Conservation (phyloP, 2,888 invertebrate species). For the Phaonia tiefii region DNA sequence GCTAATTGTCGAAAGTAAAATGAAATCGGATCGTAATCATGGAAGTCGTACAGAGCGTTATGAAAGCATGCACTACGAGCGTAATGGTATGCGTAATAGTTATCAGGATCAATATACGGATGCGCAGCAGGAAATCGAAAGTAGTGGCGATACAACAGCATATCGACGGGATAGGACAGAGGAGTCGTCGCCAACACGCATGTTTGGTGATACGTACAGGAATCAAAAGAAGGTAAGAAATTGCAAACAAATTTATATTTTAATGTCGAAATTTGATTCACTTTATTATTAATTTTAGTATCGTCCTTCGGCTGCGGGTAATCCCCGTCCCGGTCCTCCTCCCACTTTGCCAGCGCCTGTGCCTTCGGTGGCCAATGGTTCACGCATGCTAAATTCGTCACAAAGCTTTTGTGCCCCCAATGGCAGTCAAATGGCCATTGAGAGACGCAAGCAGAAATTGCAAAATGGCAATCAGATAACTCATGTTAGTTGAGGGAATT, state of each 20-base stretch:
- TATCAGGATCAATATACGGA: slow-evolving; percentile 75
- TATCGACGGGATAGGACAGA: slow-evolving; percentile 76
- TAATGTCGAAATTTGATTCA: slow-evolving; percentile 10
- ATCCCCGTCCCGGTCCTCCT: slow-evolving; percentile 85
- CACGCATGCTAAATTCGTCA: slow-evolving; percentile 83
- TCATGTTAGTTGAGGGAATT: slow-evolving; percentile 68
- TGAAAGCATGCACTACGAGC: slow-evolving; percentile 77
- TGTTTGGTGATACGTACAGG: slow-evolving; percentile 87
- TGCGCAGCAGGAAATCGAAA: slow-evolving; percentile 70
- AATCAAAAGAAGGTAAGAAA: slow-evolving; percentile 79
- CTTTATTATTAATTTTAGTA: slow-evolving; percentile 76
- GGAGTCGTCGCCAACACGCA: slow-evolving; percentile 83
- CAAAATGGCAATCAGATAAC: slow-evolving; percentile 75
- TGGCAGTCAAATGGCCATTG: slow-evolving; percentile 75
- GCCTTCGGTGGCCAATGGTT: slow-evolving; percentile 80
- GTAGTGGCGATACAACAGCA: slow-evolving; percentile 71
- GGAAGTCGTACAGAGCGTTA: slow-evolving; percentile 70
- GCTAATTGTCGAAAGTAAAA: slow-evolving; percentile 67
- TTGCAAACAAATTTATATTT: no score
- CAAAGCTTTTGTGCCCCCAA: slow-evolving; percentile 82
- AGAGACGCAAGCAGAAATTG: slow-evolving; percentile 75
- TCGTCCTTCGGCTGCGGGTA: slow-evolving; percentile 82
- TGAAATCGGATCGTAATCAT: slow-evolving; percentile 62
- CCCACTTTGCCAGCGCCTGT: slow-evolving; percentile 88
- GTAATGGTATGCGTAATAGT: slow-evolving; percentile 70